These are phyloP conservation scores for Oenanthe melanoleuca DNA, from an alignment of 2,113 vertebrate species.

Conservation along the genomic window DNA sequence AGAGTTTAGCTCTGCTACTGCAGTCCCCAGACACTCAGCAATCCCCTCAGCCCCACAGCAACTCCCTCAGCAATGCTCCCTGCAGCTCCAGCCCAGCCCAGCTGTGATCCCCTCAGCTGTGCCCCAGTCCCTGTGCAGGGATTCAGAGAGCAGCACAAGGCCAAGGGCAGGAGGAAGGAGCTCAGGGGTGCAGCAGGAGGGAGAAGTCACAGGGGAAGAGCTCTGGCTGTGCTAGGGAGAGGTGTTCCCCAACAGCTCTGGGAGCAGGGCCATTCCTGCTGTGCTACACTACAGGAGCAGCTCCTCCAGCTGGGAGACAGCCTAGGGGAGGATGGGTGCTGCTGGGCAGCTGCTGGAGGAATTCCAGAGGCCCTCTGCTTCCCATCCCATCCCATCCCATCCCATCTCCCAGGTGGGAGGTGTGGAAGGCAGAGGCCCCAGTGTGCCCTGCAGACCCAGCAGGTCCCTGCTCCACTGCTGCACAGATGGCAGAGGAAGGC, in stretches of 20 bases:
- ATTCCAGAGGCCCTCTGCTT: neutral
- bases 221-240: neutral
- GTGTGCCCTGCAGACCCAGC: fast-evolving
- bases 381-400: neutral
- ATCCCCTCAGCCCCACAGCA: neutral
- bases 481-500: neutral
- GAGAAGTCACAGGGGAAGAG: neutral
- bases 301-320: neutral
- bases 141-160: neutral
- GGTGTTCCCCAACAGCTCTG: neutral
- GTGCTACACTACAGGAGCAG: fast-evolving
- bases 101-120: neutral
- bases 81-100: neutral
- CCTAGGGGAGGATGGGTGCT: neutral
- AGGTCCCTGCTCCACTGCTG: neutral
- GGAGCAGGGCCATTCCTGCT: neutral
- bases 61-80: neutral
- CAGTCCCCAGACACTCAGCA: neutral
- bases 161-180: neutral
- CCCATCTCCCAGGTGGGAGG: neutral
- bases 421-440: neutral
- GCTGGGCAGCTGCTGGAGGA: neutral
- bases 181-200: neutral
- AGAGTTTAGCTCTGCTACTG: neutral
- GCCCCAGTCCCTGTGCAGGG: neutral